These are phyloP conservation scores for Andrena camellia DNA, from an alignment of 2,888 invertebrate genomes.

Conservation along the genomic window DNA sequence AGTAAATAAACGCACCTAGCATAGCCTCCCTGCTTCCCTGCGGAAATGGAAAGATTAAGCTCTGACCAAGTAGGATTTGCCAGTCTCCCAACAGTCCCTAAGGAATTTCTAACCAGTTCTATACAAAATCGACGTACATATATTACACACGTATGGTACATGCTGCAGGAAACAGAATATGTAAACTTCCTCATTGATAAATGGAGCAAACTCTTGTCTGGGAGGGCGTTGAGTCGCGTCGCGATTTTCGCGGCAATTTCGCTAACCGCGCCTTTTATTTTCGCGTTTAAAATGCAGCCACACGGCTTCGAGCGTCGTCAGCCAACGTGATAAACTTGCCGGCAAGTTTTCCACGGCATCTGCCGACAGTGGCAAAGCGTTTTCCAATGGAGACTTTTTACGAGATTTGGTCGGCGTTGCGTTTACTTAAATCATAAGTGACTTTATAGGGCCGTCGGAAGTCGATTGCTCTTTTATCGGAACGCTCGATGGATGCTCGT, in stretches of 20 bases:
- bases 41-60: too few species aligned
- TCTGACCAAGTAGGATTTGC: background rate
- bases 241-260: slow-evolving; percentile 8
- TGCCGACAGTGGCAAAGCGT: slow-evolving; percentile 58
- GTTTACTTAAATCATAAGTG: slow-evolving; percentile 37
- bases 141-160: background rate
- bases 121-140: too few species aligned
- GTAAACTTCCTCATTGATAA: background rate
- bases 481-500: background rate
- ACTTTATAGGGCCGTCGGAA: background rate
- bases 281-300: slow-evolving; percentile 46
- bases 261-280: slow-evolving; percentile 18
- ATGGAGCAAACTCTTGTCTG: background rate
- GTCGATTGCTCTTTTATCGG: slow-evolving; percentile 29
- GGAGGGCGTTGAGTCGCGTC: background rate
- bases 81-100: background rate
- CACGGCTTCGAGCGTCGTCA: slow-evolving; percentile 16
- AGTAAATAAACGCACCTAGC: too few species aligned
- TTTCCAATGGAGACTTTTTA: slow-evolving; percentile 60
- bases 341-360: slow-evolving; percentile 48
- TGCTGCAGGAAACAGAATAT: background rate
- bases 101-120: too few species aligned
- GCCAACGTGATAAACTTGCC: slow-evolving; percentile 47
- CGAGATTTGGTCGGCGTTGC: slow-evolving; percentile 10
- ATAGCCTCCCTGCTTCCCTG: too few species aligned